phyloP scores from a whole-genome alignment of 2,113 vertebrate species.

The Pongo pygmaeus region DNA sequence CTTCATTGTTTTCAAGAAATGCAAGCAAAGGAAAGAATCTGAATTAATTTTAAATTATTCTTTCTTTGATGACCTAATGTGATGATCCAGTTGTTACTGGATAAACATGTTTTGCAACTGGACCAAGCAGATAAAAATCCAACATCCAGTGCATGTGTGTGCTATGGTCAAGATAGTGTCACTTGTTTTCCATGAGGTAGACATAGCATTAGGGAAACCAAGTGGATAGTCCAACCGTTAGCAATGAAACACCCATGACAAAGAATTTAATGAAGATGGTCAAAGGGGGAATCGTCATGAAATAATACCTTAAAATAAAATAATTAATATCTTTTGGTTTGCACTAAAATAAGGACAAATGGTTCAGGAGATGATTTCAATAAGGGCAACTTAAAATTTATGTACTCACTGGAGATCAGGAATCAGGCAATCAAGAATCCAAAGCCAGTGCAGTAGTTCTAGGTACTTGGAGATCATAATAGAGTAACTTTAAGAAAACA shows the following conservation, averaged over 20 bases:
- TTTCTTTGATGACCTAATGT: background rate
- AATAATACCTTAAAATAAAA: too few species aligned
- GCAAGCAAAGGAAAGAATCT: background rate
- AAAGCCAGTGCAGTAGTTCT: background rate
- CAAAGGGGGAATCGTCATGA: background rate
- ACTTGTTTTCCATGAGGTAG: background rate
- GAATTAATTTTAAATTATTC: constrained; percentile 11
- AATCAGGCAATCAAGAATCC: background rate
- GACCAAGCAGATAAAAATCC: background rate
- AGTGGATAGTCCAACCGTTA: background rate
- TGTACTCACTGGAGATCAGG: background rate
- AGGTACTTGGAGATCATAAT: background rate
- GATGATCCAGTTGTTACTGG: background rate
- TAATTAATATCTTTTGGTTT: background rate
- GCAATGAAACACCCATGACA: background rate
- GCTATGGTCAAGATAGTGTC: background rate
- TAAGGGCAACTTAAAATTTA: background rate
- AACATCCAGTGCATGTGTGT: background rate
- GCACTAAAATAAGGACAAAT: background rate
- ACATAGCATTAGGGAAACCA: background rate
- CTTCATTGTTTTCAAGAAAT: constrained; percentile 10
- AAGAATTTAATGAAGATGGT: background rate
- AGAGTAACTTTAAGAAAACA: background rate
- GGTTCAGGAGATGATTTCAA: background rate
- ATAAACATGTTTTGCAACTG: background rate